Base-by-base conservation (phyloP, 1,140 invertebrate genomes). In the Copidosoma floridanum region DNA sequence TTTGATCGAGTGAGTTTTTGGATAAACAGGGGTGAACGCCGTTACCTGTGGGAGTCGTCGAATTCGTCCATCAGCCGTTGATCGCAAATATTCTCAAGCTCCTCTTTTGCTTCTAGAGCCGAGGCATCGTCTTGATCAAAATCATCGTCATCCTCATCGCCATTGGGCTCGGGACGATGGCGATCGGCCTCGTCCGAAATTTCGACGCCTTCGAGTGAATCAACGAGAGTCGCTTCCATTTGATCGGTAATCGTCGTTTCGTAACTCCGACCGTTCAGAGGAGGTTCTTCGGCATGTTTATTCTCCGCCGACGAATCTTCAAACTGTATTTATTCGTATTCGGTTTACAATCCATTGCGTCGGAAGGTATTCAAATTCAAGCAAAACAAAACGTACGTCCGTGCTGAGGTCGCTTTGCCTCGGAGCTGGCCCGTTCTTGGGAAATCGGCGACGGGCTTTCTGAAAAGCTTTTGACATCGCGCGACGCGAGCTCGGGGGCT, bases 361-460 rank as follows among this genome's bases (percentile, higher is more conserved):
- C 12, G 29, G 6, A 32, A 32, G 6, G 6, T 32, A 8, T 32
- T 32, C 6, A 8, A 12, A 6, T 32, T 32, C 12, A 32, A 32
- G 6, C 6, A 8, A 32, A 32, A 32, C 29, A 32, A 32, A 32
- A 32, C 12, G 6, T 32, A 32, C 29, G 6, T 12, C 12, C 29
- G 12, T 32, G 6, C 29, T 6, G 12, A 32, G 6, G 29, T 32
- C 29, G 29, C 29, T 6, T 12, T 1, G 68, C 52, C 7, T 70
- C 69, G 27, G 63, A 68, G 55, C n/a, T n/a, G n/a, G n/a, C n/a
- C n/a, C n/a, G n/a, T 74, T 66, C 51, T 67, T 73, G 0, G 72
- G 69, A 62, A 76, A 76, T 61, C 68, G 73, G 18, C 63, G 64
- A n/a, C 72, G 65, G 8, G 74, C 74, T 18, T 67, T 65, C 57